Evolutionary conservation across 2,888 invertebrate species (phyloP).

Genomic region (Meloe dianella): DNA sequence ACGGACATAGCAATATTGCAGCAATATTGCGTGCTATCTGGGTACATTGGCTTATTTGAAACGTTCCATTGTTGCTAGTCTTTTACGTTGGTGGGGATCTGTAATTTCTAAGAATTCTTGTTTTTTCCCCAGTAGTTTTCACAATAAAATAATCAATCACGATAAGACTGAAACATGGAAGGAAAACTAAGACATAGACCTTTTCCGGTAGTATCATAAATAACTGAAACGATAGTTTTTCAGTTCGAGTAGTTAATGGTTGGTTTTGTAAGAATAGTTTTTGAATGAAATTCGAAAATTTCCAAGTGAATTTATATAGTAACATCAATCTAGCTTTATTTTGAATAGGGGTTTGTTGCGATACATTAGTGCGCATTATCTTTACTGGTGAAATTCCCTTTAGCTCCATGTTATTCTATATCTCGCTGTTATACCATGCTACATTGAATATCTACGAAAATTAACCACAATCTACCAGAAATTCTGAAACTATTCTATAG

Average conservation of each 20-base stretch:
- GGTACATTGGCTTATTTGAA: neutral
- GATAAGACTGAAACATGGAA: neutral
- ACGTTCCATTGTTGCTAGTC: neutral
- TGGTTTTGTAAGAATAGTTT: neutral
- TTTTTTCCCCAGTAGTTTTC: neutral
- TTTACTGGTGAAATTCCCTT: conserved; percentile 18
- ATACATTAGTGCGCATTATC: conserved; percentile 24
- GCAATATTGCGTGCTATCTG: too few relatives aligned
- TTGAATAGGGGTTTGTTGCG: conserved; percentile 8
- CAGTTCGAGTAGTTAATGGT: neutral
- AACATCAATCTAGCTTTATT: conserved; percentile 20
- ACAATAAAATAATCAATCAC: neutral
- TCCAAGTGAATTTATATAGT: conserved; percentile 2
- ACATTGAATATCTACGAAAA: conserved; percentile 3
- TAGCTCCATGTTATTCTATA: conserved; percentile 19
- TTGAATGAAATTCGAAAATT: neutral
- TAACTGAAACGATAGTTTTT: conserved; percentile 1
- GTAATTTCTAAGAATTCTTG: neutral
- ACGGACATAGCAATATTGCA: too few relatives aligned
- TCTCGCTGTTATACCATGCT: conserved; percentile 1
- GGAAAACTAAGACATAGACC: neutral
- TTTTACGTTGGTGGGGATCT: neutral
- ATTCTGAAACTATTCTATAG: neutral
- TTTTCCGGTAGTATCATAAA: neutral
- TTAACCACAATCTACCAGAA: neutral